Conservation (phyloP, 2,797 vertebrate genomes). For the Cheirogaleus major region DNA sequence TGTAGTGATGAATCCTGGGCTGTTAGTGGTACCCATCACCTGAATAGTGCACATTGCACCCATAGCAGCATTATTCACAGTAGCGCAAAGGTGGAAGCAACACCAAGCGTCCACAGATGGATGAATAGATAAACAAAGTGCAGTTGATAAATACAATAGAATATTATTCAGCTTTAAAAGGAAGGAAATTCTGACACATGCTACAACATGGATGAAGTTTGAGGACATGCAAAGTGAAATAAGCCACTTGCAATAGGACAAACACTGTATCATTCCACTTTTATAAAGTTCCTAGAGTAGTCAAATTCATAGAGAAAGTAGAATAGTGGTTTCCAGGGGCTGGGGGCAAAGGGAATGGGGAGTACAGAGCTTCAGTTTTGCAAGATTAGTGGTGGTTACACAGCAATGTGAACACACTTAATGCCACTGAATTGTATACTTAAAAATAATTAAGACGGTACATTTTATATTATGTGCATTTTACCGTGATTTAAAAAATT, state of each 20-base stretch:
- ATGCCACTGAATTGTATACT: background rate
- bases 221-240: background rate
- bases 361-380: background rate
- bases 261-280: background rate
- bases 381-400: background rate
- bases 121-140: background rate
- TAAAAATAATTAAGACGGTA: background rate
- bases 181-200: background rate
- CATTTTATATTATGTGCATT: background rate
- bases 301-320: background rate
- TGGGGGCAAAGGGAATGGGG: rapidly evolving
- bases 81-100: background rate
- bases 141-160: background rate
- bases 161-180: background rate
- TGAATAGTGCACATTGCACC: background rate
- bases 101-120: background rate
- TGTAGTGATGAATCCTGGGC: background rate
- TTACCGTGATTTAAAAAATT: background rate
- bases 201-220: background rate
- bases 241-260: background rate
- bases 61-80: background rate
- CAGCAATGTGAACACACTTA: background rate
- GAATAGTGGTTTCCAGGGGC: background rate
- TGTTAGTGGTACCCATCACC: background rate
- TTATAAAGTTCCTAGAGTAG: too few species aligned